A percentile compares a stretch with the other conserved stretches of the same genome.
These are phyloP conservation scores for Scaptodrosophila latifasciaeformis DNA, from an alignment of 2,888 invertebrate species.

Conservation along the genomic window DNA sequence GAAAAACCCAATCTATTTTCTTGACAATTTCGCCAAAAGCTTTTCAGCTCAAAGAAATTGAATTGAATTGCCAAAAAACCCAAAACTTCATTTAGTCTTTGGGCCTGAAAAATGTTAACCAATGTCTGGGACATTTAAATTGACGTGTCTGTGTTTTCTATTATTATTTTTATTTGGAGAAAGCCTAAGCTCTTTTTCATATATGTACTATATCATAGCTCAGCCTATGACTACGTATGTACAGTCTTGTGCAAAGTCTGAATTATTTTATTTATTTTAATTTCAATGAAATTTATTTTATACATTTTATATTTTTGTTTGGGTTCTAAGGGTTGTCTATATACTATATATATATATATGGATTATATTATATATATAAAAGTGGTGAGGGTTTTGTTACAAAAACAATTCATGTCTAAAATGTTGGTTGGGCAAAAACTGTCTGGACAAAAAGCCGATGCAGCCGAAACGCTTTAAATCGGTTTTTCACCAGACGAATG, in stretches of 20 bases:
- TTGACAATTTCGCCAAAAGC: too few species aligned
- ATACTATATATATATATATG: slow-evolving; percentile 25
- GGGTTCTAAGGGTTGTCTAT: slow-evolving; percentile 26
- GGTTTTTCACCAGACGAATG: too few species aligned
- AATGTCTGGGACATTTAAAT: slow-evolving; percentile 1
- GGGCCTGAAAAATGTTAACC: neutral
- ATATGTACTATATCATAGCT: too few species aligned
- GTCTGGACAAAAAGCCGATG: slow-evolving; percentile 40
- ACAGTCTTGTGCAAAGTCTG: too few species aligned
- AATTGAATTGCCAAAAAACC: too few species aligned
- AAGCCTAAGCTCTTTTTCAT: neutral
- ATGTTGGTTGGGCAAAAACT: slow-evolving; percentile 17
- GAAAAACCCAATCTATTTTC: too few species aligned
- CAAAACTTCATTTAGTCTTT: too few species aligned
- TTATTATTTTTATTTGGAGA: slow-evolving; percentile 44
- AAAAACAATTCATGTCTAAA: neutral
- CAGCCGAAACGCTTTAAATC: too few species aligned
- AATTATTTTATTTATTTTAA: slow-evolving; percentile 61
- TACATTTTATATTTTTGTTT: slow-evolving; percentile 26
- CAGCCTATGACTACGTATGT: too few species aligned
- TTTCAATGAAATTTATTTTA: slow-evolving; percentile 66
- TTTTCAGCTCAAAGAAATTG: too few species aligned
- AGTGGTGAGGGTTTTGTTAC: slow-evolving; percentile 2
- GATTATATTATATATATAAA: slow-evolving; percentile 40
- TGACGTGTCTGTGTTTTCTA: slow-evolving; percentile 36